Conservation (phyloP, 2,888 invertebrate genomes). For the Cryptops parisi region DNA sequence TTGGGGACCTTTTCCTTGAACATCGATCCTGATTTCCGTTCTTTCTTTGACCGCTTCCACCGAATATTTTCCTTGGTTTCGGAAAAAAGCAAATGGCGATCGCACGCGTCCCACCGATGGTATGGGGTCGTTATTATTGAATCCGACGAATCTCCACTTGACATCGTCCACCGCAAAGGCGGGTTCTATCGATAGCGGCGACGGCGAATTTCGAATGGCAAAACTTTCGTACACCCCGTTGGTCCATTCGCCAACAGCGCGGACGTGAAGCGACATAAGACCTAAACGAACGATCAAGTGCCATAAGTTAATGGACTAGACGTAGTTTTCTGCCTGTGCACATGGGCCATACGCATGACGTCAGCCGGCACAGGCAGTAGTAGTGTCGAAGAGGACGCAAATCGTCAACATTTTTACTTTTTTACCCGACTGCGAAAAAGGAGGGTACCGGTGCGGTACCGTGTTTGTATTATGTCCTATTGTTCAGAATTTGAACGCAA, state of each 20-base stretch:
- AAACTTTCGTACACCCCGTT: slow-evolving; percentile 51
- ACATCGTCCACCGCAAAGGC: not conserved
- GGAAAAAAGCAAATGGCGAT: slow-evolving; percentile 5
- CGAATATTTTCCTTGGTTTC: slow-evolving; percentile 4
- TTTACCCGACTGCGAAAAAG: no score
- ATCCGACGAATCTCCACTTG: not conserved
- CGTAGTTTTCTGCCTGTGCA: no score
- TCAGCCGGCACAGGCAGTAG: no score
- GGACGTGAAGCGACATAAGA: slow-evolving; percentile 82
- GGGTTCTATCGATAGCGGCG: not conserved
- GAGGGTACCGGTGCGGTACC: no score
- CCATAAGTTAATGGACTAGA: no score
- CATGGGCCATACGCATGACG: no score
- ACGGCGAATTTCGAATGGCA: not conserved
- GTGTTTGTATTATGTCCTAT: no score
- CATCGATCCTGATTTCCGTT: not conserved
- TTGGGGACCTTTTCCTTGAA: not conserved
- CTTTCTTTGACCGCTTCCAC: not conserved
- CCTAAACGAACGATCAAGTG: slow-evolving; percentile 39
- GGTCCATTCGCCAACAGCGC: slow-evolving; percentile 90
- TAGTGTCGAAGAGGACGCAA: no score
- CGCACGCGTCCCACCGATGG: not conserved
- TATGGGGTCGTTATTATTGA: not conserved
- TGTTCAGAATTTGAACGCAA: no score
- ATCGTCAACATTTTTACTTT: no score